Conservation (phyloP, 1,140 invertebrate species). For the Brachionus angularis region DNA sequence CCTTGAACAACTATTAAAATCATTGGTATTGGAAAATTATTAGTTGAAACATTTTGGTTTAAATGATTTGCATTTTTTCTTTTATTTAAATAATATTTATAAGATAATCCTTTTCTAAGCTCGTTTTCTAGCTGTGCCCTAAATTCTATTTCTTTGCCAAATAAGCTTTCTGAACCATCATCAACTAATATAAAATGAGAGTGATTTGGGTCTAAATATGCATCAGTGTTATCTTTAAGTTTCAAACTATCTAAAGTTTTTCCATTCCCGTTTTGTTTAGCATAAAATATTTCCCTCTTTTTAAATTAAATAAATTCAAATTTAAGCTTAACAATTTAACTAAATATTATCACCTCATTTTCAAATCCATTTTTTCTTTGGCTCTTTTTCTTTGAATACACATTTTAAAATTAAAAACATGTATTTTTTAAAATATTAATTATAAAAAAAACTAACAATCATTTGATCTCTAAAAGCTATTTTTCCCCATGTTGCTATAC, state of each 20-base stretch:
- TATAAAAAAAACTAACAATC: slow-evolving; percentile 54
- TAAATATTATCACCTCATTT: too few species aligned
- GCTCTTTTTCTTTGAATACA: slow-evolving; percentile 36
- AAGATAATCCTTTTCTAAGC: slow-evolving; percentile 46
- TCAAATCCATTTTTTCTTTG: slow-evolving; percentile 5
- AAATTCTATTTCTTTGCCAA: slow-evolving; percentile 55
- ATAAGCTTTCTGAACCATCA: slow-evolving; percentile 54
- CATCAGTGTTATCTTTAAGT: slow-evolving; percentile 11
- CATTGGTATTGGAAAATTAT: slow-evolving; percentile 49
- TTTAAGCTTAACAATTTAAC: too few species aligned
- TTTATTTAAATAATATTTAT: slow-evolving; percentile 50
- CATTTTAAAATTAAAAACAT: neutral
- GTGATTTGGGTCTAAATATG: slow-evolving; percentile 57
- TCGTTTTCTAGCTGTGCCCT: slow-evolving; percentile 49
- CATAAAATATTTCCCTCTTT: slow-evolving; percentile 4
- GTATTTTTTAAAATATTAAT: neutral
- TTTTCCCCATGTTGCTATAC: slow-evolving; percentile 95
- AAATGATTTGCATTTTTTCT: slow-evolving; percentile 66
- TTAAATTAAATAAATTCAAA: neutral
- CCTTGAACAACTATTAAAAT: slow-evolving; percentile 58
- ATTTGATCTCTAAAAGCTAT: slow-evolving; percentile 88
- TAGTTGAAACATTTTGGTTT: slow-evolving; percentile 68
- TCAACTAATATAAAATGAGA: slow-evolving; percentile 60
- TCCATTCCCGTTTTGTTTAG: slow-evolving; percentile 3
- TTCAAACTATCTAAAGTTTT: neutral